phyloP scores from a whole-genome alignment of 1,140 invertebrate species.

The Cydia strobilella region DNA sequence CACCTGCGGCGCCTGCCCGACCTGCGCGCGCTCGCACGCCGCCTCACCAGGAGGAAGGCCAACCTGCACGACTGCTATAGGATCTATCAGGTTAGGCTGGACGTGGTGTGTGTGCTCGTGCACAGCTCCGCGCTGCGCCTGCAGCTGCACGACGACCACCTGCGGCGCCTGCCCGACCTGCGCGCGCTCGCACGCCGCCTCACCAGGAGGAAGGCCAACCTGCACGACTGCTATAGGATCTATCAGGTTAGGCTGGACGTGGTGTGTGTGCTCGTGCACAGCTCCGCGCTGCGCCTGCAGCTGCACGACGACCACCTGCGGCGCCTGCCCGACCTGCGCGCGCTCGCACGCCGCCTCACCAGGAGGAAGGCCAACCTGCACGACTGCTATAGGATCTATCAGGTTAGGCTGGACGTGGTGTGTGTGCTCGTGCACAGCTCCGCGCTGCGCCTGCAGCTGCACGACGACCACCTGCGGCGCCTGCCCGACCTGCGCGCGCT shows the following conservation, averaged over 20 bases:
- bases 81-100: constrained; percentile 87
- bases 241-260: constrained; percentile 90
- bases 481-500: constrained; percentile 94
- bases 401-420: constrained; percentile 91
- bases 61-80: constrained; percentile 92
- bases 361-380: constrained; percentile 92
- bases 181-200: constrained; percentile 91
- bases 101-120: constrained; percentile 91
- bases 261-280: constrained; percentile 88
- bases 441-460: constrained; percentile 86
- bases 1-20: constrained; percentile 93
- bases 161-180: constrained; percentile 93
- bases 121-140: constrained; percentile 86
- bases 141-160: constrained; percentile 88
- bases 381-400: constrained; percentile 90
- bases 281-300: constrained; percentile 85
- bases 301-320: constrained; percentile 90
- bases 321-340: constrained; percentile 93
- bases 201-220: constrained; percentile 87
- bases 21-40: constrained; percentile 90
- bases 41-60: constrained; percentile 90
- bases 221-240: constrained; percentile 92
- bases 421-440: constrained; percentile 87
- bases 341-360: constrained; percentile 89
- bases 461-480: constrained; percentile 89